Evolutionary conservation across 1,140 invertebrate species (phyloP), one percentile per base, ranked within the genome.

Genomic region (Sitobion miscanthi): DNA sequence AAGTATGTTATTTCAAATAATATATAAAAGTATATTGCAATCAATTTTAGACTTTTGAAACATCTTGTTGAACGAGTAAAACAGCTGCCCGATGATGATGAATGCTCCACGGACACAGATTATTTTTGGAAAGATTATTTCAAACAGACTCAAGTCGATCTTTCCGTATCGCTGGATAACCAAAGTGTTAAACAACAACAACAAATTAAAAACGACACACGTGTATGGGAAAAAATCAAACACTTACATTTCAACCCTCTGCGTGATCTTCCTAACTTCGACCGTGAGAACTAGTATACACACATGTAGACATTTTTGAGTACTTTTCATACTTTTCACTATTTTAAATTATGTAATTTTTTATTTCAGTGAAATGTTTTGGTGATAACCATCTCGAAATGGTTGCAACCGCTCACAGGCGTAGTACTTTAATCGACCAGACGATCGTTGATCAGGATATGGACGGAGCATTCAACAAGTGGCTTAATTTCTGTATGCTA

Each of bases 381-480:
- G 89, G 54, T 38, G 9, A 54, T 38, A 52, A 69, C 25, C 52
- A 54, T 45, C 54, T 69, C 8, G 38, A 86, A 90, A 57, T 23
- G n/a, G n/a, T 45, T 57, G 35, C 17, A 47, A 20, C 14, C 14
- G 85, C 85, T 23, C 21, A 86, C 14, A 45, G 11, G 20, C 54
- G 23, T 62, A 62, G 9, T 30, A 62, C 30, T 62, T 30, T 62
- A 23, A 23, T 4, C 3, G 3, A 62, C 25, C 57, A 62, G 9
- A 90, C 89, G 8, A 90, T 90, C 25, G 54, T 90, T 45, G 23
- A 69, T n/a, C 89, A 90, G 30, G 57, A 90, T 5, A 90, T 90
- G 54, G 54, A 69, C 5, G 89, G 47, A 11, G 57, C 21, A 42
- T 17, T 90, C 11, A 7, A 21, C 9, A 90, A 77, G 30, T 90